Evolutionary conservation across 1,140 invertebrate species (phyloP).

Genomic region (Drosophila rufa): DNA sequence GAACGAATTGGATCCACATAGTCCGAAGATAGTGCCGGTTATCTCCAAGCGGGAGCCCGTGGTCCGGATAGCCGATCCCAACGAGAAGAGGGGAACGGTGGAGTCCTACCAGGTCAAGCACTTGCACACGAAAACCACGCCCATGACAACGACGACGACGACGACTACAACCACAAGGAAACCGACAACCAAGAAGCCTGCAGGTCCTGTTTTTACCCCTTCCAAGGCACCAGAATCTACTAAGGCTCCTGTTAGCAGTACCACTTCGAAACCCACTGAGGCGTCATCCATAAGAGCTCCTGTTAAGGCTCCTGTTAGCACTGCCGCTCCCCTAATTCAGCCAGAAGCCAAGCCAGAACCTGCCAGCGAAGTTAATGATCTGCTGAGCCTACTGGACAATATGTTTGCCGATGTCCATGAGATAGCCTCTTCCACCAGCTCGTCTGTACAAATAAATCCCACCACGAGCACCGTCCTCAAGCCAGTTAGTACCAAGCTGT

Average conservation of each 20-base stretch:
- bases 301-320: conserved; percentile 4
- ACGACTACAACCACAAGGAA: conserved; percentile 15
- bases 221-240: conserved; percentile 8
- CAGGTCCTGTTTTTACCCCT: conserved; percentile 10
- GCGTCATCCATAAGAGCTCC: conserved; percentile 22
- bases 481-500: conserved; percentile 56
- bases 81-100: conserved; percentile 74
- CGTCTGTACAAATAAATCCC: conserved; percentile 8
- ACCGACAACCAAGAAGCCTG: conserved; percentile 5
- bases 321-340: background rate
- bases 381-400: conserved; percentile 78
- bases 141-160: conserved; percentile 44
- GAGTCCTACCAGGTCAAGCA: conserved; percentile 81
- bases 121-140: conserved; percentile 78
- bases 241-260: conserved; percentile 1
- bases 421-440: conserved; percentile 44
- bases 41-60: conserved; percentile 79
- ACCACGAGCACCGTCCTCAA: conserved; percentile 57
- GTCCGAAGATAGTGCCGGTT: conserved; percentile 82
- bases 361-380: conserved; percentile 67
- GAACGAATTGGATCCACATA: conserved; percentile 86
- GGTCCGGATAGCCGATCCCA: conserved; percentile 73
- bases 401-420: conserved; percentile 75
- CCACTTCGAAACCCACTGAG: conserved; percentile 6
- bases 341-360: conserved; percentile 2